Conservation (phyloP, 2,113 vertebrate species). For the Neotoma lepida region DNA sequence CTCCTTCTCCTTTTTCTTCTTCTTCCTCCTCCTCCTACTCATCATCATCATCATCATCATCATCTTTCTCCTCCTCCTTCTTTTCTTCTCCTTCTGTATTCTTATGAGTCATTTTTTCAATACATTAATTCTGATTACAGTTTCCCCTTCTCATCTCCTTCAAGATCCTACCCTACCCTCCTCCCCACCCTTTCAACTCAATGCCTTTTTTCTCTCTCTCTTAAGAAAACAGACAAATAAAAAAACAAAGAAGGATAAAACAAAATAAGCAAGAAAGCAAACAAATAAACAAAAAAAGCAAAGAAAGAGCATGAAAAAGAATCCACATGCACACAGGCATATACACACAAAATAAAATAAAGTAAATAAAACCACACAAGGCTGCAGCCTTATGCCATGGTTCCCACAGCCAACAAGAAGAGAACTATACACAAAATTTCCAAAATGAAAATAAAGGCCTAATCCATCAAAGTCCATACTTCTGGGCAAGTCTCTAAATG, state of each 20-base stretch:
- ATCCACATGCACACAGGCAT: not conserved
- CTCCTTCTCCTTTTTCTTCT: too few relatives aligned
- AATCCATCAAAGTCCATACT: too few relatives aligned
- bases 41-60: too few relatives aligned
- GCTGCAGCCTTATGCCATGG: fast-evolving
- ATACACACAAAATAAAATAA: too few relatives aligned
- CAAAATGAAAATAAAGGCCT: too few relatives aligned
- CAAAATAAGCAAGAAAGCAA: not conserved
- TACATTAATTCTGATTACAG: not conserved
- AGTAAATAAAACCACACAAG: too few relatives aligned
- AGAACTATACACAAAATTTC: not conserved
- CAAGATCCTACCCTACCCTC: not conserved
- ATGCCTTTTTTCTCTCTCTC: too few relatives aligned
- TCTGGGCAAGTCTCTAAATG: too few relatives aligned
- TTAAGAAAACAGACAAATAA: too few relatives aligned
- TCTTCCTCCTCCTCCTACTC: too few relatives aligned
- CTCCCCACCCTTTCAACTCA: too few relatives aligned
- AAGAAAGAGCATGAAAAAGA: not conserved
- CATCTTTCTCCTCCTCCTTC: too few relatives aligned
- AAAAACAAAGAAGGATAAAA: not conserved
- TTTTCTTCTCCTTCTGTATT: not conserved
- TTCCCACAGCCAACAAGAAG: not conserved
- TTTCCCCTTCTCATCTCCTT: not conserved
- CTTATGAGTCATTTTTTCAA: not conserved
- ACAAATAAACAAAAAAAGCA: not conserved